Conservation (phyloP, 2,888 invertebrate species). For the Andrena trimmerana region DNA sequence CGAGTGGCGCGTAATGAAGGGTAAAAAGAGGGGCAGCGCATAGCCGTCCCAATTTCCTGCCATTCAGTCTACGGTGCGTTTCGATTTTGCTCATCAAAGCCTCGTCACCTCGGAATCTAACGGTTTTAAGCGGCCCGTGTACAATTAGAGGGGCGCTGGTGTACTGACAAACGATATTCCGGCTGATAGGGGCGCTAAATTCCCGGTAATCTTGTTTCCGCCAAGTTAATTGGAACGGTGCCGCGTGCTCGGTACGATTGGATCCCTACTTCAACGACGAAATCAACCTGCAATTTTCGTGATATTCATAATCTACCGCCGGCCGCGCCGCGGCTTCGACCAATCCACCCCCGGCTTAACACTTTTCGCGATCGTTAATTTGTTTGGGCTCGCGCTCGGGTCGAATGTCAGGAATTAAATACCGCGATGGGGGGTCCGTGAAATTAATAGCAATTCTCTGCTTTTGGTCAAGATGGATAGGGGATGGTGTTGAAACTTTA, state of each 20-base stretch:
- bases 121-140: slow-evolving; percentile 42
- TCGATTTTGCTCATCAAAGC: slow-evolving; percentile 43
- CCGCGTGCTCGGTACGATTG: slow-evolving; percentile 27
- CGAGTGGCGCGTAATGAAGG: neutral
- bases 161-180: slow-evolving; percentile 51
- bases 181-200: slow-evolving; percentile 48
- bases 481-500: neutral
- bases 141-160: slow-evolving; percentile 41
- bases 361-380: neutral
- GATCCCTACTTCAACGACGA: slow-evolving; percentile 25
- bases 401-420: neutral
- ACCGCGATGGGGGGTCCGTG: no score
- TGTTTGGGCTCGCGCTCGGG: neutral
- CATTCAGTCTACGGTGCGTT: slow-evolving; percentile 38
- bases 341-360: slow-evolving; percentile 2
- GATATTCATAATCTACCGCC: slow-evolving; percentile 25
- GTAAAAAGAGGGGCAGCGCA: neutral
- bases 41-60: slow-evolving; percentile 35
- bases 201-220: slow-evolving; percentile 49
- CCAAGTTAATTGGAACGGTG: slow-evolving; percentile 41
- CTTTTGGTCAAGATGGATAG: neutral
- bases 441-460: slow-evolving; percentile 12
- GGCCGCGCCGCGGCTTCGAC: neutral
- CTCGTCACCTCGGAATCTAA: slow-evolving; percentile 45
- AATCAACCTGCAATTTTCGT: slow-evolving; percentile 23